These are phyloP conservation scores for Phalangium opilio DNA, from an alignment of 2,888 invertebrate species.

Conservation along the genomic window DNA sequence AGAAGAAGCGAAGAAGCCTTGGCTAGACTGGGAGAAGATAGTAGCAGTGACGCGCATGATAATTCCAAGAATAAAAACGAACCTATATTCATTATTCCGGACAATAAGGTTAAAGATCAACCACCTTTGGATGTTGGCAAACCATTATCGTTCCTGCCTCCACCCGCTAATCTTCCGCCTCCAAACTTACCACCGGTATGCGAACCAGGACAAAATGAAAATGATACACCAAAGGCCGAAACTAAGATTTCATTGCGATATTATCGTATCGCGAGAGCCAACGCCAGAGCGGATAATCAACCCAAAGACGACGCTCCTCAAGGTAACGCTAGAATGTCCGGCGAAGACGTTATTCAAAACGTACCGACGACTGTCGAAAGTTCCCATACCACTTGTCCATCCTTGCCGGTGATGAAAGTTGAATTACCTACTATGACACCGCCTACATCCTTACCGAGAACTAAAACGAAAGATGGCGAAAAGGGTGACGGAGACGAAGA, in stretches of 20 bases:
- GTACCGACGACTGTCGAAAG: not conserved
- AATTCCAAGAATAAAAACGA: not conserved
- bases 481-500: conserved; percentile 13
- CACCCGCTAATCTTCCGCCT: too few species aligned
- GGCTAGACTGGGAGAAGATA: conserved; percentile 7
- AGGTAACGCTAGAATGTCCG: not conserved
- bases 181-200: not conserved
- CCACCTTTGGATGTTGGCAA: not conserved
- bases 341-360: not conserved
- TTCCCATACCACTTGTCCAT: not conserved
- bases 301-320: not conserved
- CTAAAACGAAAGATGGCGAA: conserved; percentile 2
- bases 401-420: conserved; percentile 21
- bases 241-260: conserved; percentile 11
- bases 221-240: not conserved
- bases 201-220: not conserved
- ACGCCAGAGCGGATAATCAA: conserved; percentile 10
- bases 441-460: conserved; percentile 1
- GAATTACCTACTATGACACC: conserved; percentile 19
- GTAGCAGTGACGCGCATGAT: conserved; percentile 3
- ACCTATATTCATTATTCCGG: not conserved
- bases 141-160: not conserved
- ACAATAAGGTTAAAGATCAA: not conserved
- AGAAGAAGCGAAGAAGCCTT: conserved; percentile 18
- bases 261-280: conserved; percentile 16